These are phyloP conservation scores for Eospalax fontanierii DNA, from an alignment of 2,797 vertebrate species.

Conservation along the genomic window DNA sequence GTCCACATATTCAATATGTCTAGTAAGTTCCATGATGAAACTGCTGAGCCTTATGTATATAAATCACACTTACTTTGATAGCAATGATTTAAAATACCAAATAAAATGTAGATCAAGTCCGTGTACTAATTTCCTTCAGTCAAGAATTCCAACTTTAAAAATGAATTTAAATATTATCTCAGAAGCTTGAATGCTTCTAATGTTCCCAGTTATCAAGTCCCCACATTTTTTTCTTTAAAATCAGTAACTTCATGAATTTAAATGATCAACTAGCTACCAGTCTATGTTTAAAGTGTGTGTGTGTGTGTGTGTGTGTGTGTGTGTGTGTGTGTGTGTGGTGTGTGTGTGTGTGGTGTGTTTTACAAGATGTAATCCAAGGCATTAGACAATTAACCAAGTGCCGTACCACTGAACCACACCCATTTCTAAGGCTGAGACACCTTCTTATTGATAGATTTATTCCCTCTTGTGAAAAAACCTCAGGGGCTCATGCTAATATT, in stretches of 20 bases:
- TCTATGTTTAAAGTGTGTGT: background rate
- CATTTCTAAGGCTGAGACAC: background rate
- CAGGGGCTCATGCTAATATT: background rate
- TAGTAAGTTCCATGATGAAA: background rate
- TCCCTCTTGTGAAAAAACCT: background rate
- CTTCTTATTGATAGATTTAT: background rate
- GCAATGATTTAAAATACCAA: background rate
- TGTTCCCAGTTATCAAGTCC: background rate
- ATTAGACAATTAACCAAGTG: background rate
- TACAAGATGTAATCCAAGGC: background rate
- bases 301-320: background rate
- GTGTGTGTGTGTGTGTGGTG: background rate
- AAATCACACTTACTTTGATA: background rate
- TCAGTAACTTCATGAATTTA: background rate
- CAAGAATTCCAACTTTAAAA: background rate
- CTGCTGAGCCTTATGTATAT: background rate
- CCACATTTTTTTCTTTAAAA: constrained; percentile 8
- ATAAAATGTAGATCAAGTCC: background rate
- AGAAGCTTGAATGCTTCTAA: background rate
- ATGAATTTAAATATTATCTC: background rate
- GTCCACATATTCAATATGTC: background rate
- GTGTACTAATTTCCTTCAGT: background rate
- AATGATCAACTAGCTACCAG: background rate
- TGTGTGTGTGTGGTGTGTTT: background rate
- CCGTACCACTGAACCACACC: background rate